Evolutionary conservation across 2,888 invertebrate genomes (phyloP).

Genomic region (Protonemura montana): DNA sequence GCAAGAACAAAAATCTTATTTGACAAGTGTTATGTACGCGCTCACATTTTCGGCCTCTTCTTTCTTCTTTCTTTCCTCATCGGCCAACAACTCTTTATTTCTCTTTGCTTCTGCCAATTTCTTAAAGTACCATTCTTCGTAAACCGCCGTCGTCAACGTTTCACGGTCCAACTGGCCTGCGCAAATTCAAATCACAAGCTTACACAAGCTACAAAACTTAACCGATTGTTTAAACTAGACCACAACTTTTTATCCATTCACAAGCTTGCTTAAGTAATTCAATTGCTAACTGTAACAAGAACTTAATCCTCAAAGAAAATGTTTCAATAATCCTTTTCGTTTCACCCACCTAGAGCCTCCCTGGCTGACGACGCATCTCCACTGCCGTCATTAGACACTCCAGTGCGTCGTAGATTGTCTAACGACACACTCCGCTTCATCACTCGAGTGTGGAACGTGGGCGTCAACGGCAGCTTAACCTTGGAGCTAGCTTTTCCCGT

Average conservation of each 20-base stretch:
- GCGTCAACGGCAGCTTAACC: conserved; percentile 14
- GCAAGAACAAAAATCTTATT: neutral
- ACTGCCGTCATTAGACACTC: conserved; percentile 20
- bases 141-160: conserved; percentile 46
- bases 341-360: conserved; percentile 20
- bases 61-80: conserved; percentile 38
- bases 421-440: conserved; percentile 45
- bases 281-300: neutral
- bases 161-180: conserved; percentile 43
- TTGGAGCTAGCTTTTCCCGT: conserved; percentile 47
- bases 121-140: conserved; percentile 50
- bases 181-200: neutral
- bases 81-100: conserved; percentile 36
- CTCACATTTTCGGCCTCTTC: conserved; percentile 40
- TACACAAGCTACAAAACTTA: neutral
- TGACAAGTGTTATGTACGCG: neutral
- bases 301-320: neutral
- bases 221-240: neutral
- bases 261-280: neutral
- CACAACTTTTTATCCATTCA: conserved; percentile 27
- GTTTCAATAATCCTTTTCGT: neutral
- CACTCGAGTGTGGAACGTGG: conserved; percentile 44
- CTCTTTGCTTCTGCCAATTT: conserved; percentile 43
- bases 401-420: conserved; percentile 44
- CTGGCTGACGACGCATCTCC: neutral